These are phyloP conservation scores for Cygnus buccinator DNA, from an alignment of 2,113 vertebrate genomes.

Conservation along the genomic window DNA sequence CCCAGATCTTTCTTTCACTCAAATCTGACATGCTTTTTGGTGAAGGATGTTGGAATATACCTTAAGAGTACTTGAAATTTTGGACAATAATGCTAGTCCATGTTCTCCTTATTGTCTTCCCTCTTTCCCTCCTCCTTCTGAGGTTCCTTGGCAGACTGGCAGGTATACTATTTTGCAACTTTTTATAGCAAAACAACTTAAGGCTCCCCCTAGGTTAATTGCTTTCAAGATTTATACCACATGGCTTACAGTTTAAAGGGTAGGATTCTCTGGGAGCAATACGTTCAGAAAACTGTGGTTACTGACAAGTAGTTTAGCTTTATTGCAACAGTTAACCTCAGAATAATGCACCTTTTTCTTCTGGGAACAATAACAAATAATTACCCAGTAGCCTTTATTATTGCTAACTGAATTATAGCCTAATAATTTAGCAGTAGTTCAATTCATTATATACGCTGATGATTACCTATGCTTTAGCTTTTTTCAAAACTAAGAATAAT, in stretches of 20 bases:
- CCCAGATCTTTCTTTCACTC: not conserved
- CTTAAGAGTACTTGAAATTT: not conserved
- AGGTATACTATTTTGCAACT: not conserved
- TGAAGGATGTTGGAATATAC: not conserved
- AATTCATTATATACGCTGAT: not conserved
- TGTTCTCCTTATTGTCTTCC: not conserved
- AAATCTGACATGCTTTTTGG: not conserved
- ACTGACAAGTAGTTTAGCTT: not conserved
- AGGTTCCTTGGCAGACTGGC: not conserved
- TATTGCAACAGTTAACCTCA: constrained; percentile 21
- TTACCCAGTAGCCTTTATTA: constrained; percentile 12
- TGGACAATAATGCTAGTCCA: not conserved
- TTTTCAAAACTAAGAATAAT: not conserved
- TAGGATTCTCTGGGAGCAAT: not conserved
- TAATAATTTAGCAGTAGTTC: constrained; percentile 1
- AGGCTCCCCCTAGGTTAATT: not conserved
- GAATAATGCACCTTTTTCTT: constrained; percentile 18
- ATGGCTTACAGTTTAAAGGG: not conserved
- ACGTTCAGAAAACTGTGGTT: not conserved
- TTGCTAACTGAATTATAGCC: constrained; percentile 16
- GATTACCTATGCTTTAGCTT: not conserved
- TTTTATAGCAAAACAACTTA: not conserved
- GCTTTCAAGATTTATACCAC: not conserved
- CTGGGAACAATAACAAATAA: constrained; percentile 32
- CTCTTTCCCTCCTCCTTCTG: not conserved